Evolutionary conservation across 2,888 invertebrate genomes (phyloP).

Genomic region (Drosophila neonasuta): DNA sequence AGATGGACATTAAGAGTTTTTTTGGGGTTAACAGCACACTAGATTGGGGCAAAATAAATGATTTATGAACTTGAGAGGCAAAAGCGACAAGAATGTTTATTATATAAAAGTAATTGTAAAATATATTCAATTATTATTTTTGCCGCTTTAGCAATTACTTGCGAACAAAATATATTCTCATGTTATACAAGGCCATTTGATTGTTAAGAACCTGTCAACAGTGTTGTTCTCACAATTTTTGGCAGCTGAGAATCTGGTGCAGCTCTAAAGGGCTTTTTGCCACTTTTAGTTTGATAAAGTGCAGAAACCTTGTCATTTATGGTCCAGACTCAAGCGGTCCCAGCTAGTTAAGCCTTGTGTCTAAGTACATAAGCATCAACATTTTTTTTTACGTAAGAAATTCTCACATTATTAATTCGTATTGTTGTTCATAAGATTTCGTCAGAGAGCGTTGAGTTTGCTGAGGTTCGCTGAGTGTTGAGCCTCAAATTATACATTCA

Average conservation of each 20-base stretch:
- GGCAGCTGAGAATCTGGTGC: slow-evolving; percentile 30
- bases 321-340: slow-evolving; percentile 18
- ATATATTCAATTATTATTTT: background rate
- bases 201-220: slow-evolving; percentile 23
- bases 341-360: slow-evolving; percentile 22
- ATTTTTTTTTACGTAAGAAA: slow-evolving; percentile 69
- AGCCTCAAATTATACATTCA: slow-evolving; percentile 34
- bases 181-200: slow-evolving; percentile 33
- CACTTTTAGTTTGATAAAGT: slow-evolving; percentile 48
- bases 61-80: slow-evolving; percentile 8
- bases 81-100: background rate
- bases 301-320: slow-evolving; percentile 34
- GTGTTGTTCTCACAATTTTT: slow-evolving; percentile 38
- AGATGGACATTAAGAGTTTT: slow-evolving; percentile 31
- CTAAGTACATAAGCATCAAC: slow-evolving; percentile 21
- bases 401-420: slow-evolving; percentile 73
- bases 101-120: background rate
- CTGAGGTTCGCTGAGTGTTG: slow-evolving; percentile 43
- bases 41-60: slow-evolving; percentile 15
- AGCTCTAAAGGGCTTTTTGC: slow-evolving; percentile 29
- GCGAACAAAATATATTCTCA: slow-evolving; percentile 16
- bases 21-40: slow-evolving; percentile 31
- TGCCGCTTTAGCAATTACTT: background rate
- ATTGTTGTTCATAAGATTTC: slow-evolving; percentile 66
- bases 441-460: slow-evolving; percentile 35